phyloP scores from a whole-genome alignment of 2,113 vertebrate genomes.

The Pluvialis apricaria region DNA sequence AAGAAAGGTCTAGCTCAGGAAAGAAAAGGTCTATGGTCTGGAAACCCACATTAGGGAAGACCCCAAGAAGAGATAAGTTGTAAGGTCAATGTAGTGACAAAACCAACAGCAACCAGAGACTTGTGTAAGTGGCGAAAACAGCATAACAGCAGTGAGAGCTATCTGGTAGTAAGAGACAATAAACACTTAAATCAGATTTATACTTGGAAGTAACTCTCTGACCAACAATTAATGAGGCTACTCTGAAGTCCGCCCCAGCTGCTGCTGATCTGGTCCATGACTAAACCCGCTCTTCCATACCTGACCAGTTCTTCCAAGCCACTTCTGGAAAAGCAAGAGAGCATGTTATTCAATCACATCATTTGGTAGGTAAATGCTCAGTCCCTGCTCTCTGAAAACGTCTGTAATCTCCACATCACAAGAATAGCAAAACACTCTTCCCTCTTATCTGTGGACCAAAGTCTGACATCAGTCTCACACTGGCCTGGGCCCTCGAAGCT shows the following conservation, averaged over 20 bases:
- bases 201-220: not conserved
- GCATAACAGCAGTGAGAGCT: not conserved
- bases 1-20: not conserved
- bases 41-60: not conserved
- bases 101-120: not conserved
- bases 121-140: not conserved
- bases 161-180: not conserved
- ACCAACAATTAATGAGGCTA: not conserved
- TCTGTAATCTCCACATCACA: slow-evolving; percentile 34
- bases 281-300: not conserved
- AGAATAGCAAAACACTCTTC: not conserved
- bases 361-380: slow-evolving; percentile 45
- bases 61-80: not conserved
- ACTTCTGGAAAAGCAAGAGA: not conserved
- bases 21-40: not conserved
- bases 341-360: not conserved
- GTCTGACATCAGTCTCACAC: not conserved
- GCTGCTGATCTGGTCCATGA: not conserved
- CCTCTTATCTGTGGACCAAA: not conserved
- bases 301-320: slow-evolving; percentile 1
- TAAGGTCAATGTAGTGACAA: not conserved
- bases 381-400: not conserved
- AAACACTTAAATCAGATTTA: not conserved
- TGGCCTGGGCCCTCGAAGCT: not conserved
- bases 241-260: not conserved